Evolutionary conservation across 2,797 vertebrate genomes (phyloP).

Genomic region (Hybognathus amarus): DNA sequence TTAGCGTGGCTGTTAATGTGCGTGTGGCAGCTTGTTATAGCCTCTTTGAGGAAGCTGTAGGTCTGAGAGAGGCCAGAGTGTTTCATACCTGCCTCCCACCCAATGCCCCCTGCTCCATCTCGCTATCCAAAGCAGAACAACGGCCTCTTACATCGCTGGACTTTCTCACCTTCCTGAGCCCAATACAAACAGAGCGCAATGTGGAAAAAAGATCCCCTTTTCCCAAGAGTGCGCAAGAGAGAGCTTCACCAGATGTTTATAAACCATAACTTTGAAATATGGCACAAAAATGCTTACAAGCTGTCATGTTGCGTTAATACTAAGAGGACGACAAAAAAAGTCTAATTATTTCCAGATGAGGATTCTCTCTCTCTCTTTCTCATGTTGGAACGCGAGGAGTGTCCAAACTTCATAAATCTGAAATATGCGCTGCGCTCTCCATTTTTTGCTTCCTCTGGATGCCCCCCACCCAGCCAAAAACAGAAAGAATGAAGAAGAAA

Average conservation of each 20-base stretch:
- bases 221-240: constrained; percentile 53
- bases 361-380: constrained; percentile 79
- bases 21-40: constrained; percentile 42
- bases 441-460: constrained; percentile 59
- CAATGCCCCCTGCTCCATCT: constrained; percentile 31
- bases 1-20: constrained; percentile 43
- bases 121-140: constrained; percentile 46
- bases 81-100: constrained; percentile 60
- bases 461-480: constrained; percentile 63
- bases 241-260: constrained; percentile 69
- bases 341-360: constrained; percentile 97
- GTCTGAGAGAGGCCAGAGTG: constrained; percentile 50
- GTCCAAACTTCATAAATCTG: constrained; percentile 84
- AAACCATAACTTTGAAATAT: constrained; percentile 71
- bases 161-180: constrained; percentile 63
- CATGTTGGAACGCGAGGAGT: constrained; percentile 89
- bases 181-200: constrained; percentile 62
- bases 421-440: constrained; percentile 82
- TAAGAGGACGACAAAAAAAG: constrained; percentile 71
- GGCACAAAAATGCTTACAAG: constrained; percentile 65
- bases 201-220: constrained; percentile 60
- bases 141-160: constrained; percentile 57
- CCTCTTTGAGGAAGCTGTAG: constrained; percentile 41
- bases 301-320: constrained; percentile 70
- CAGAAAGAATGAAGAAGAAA: constrained; percentile 66